phyloP scores from a whole-genome alignment of 2,113 vertebrate species.

The Baryphthengus martii region DNA sequence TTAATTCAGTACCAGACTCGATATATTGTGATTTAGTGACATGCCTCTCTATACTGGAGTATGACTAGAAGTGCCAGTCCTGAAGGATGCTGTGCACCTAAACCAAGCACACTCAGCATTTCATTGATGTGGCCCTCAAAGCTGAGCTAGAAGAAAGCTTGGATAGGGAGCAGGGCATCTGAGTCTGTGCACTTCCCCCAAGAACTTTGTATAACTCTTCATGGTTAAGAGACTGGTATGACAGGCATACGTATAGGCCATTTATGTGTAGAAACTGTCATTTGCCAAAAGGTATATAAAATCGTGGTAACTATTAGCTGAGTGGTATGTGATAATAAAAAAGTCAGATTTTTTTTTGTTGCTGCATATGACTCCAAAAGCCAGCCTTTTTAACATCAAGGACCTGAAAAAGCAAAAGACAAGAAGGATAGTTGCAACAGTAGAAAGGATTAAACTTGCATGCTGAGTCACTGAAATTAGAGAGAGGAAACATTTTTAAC shows the following conservation, averaged over 20 bases:
- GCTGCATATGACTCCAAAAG: background rate
- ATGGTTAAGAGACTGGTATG: background rate
- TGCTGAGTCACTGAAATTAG: background rate
- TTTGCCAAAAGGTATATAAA: constrained; percentile 38
- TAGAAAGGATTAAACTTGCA: background rate
- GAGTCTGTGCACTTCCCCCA: background rate
- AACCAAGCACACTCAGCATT: background rate
- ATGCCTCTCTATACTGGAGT: background rate
- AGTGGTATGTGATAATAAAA: background rate
- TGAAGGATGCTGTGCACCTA: background rate
- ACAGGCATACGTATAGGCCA: background rate
- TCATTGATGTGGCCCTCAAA: background rate
- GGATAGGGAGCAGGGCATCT: background rate
- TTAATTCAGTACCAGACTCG: background rate
- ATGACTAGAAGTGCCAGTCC: background rate
- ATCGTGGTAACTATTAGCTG: background rate
- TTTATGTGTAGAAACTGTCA: background rate
- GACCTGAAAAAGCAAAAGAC: background rate
- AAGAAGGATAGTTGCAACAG: background rate
- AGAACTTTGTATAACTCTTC: background rate
- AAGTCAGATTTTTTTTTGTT: background rate
- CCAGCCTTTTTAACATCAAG: background rate
- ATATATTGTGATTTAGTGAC: background rate
- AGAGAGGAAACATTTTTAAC: background rate
- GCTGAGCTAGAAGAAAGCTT: background rate